Base-by-base conservation (phyloP, 2,797 vertebrate genomes). In the Anabas testudineus region DNA sequence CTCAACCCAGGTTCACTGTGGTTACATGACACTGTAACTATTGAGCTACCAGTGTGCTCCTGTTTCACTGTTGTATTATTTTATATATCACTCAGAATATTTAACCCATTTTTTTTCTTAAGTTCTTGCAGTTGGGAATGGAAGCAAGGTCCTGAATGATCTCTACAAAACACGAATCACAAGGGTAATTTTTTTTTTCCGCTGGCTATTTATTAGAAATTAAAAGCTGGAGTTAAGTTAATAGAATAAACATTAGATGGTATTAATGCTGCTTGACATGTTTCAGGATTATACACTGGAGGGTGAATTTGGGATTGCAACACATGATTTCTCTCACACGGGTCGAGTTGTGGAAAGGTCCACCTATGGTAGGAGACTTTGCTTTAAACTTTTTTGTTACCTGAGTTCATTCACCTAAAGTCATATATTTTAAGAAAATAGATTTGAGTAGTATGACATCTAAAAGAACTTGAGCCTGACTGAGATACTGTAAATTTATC, bases 251-350 rank as follows among this genome's bases (percentile, higher is more conserved):
- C 4, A 32, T n/a, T n/a, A n/a, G n/a, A n/a, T n/a, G 2, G 12
- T 32, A n/a, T 34, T 12, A 30, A 16, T 57, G 22, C 26, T 73
- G n/a, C 61, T 71, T 34, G 21, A 4, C 56, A 14, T 72, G 64
- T 74, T 75, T 18, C 80, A 99, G 97, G 95, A 95, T 68, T 99
- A 99, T 82, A 97, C 93, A 0, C 59, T 99, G 12, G 88, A 94
- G 2, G 96, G 97, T 10, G 87, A 94, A 71, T 95, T 99, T 73
- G 97, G 98, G 64, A 95, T 86, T 67, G 97, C 97, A 52, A 96
- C 97, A 1, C 90, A 96, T 16, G 91, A 97, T 86, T 99, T 98
- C 86, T 91, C 94, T 32, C 90, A 96, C 70, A 90, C 66, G 0
- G 96, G 97, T 67, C 92, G 85, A 57, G 82, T 97, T 62, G 67